Conservation (phyloP, 2,113 vertebrate genomes). For the Crotophaga sulcirostris region DNA sequence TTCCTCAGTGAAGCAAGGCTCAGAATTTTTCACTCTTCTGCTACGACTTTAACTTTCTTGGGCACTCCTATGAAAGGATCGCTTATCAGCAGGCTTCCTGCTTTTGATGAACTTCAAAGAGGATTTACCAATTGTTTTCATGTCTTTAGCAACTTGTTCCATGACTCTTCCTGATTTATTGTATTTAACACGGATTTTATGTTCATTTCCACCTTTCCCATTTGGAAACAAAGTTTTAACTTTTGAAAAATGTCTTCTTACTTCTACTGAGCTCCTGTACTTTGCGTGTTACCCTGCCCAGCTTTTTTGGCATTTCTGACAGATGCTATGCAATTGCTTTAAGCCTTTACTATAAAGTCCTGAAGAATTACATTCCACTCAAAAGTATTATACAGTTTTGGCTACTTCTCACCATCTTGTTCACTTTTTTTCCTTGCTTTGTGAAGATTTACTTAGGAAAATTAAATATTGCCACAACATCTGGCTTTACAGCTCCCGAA, state of each 20-base stretch:
- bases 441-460: not conserved
- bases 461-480: not conserved
- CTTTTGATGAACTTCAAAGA: conserved; percentile 8
- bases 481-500: not conserved
- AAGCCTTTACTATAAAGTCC: not conserved
- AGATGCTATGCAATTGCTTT: not conserved
- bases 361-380: not conserved
- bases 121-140: not conserved
- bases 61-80: not conserved
- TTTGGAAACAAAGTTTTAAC: not conserved
- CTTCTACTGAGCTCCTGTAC: not conserved
- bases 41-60: conserved; percentile 2
- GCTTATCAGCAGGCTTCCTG: conserved; percentile 29
- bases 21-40: not conserved
- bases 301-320: not conserved
- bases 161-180: not conserved
- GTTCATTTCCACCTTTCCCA: not conserved
- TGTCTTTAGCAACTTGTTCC: not conserved
- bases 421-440: not conserved
- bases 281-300: not conserved
- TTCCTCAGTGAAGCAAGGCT: not conserved
- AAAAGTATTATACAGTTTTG: not conserved
- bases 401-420: not conserved
- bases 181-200: not conserved
- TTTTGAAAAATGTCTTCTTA: not conserved